These are phyloP conservation scores for Chrysocyon brachyurus DNA, from an alignment of 2,797 vertebrate genomes.

Conservation along the genomic window DNA sequence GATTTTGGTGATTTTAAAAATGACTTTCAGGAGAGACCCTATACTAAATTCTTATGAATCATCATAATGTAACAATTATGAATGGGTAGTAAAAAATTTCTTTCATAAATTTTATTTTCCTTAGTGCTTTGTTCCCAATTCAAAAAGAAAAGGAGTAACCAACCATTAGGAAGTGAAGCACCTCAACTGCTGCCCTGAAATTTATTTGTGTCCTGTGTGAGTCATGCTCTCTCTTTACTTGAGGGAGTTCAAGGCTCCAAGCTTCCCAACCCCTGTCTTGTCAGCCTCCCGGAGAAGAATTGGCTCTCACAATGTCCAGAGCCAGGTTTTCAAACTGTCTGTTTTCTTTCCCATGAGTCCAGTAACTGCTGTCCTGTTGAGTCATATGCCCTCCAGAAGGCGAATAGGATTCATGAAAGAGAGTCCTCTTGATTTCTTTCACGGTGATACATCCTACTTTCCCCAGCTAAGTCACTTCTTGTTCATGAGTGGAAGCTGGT, in stretches of 20 bases:
- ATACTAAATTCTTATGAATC: conserved; percentile 35
- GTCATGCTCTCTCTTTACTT: conserved; percentile 1
- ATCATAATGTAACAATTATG: neutral
- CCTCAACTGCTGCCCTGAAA: neutral
- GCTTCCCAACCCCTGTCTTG: conserved; percentile 40
- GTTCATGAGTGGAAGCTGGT: conserved; percentile 5
- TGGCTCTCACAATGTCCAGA: neutral
- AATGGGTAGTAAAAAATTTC: neutral
- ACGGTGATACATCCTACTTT: neutral
- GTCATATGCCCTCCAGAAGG: conserved; percentile 77
- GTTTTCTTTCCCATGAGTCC: conserved; percentile 84
- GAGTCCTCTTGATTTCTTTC: neutral
- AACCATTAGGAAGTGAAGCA: neutral
- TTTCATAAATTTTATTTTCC: conserved; percentile 28
- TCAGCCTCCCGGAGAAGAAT: conserved; percentile 25
- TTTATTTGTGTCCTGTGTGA: conserved; percentile 54
- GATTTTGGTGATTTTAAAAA: neutral
- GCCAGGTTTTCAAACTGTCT: conserved; percentile 77
- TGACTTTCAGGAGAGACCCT: conserved; percentile 59
- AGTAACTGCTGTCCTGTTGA: conserved; percentile 78
- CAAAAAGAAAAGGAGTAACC: neutral
- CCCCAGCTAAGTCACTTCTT: conserved; percentile 19
- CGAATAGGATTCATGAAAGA: conserved; percentile 40
- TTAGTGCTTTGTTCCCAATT: neutral
- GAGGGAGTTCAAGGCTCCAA: neutral